Evolutionary conservation across 2,888 invertebrate genomes (phyloP), one percentile per base, ranked within the genome.

Genomic region (Xylocampa areola): DNA sequence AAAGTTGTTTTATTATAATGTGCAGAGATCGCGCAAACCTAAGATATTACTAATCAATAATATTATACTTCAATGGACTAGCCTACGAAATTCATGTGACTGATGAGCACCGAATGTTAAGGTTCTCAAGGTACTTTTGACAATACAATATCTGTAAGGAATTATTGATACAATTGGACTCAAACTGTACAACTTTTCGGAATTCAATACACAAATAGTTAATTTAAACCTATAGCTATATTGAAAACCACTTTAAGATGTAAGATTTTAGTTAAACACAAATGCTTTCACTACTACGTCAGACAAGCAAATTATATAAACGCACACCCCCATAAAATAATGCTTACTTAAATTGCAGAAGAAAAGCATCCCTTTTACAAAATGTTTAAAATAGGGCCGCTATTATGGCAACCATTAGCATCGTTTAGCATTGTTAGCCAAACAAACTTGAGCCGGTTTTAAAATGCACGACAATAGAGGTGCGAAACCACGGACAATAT

Each of bases 381-480:
- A 73, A 71, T 53, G 62, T 66, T 68, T 61, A 51, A 79, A 81
- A 77, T 75, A 79, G 72, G 61, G 69, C 60, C 58, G 65, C 69
- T 77, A 79, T 81, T 80, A 80, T 67, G 76, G 68, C 77, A 77
- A 73, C 80, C 80, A 82, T 82, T 79, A 80, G 80, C 80, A 79
- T 75, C 79, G 76, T 79, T 80, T 77, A 74, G 67, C 71, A 72
- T 80, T 80, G 77, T 75, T 77, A 60, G 72, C 72, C 74, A 77
- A 82, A 84, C 78, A 83, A 85, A 84, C 81, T 81, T 76, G 62
- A 73, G 75, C 58, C 66, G 66, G 70, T 70, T 77, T 81, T 79
- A 82, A 77, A 85, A 82, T 81, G 81, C 79, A 78, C 74, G 75
- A 80, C 79, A 80, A 79, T 73, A 71, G 76, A 80, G 80, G 80